Base-by-base conservation (phyloP, 2,888 invertebrate species). In the Diaprepes abbreviatus region DNA sequence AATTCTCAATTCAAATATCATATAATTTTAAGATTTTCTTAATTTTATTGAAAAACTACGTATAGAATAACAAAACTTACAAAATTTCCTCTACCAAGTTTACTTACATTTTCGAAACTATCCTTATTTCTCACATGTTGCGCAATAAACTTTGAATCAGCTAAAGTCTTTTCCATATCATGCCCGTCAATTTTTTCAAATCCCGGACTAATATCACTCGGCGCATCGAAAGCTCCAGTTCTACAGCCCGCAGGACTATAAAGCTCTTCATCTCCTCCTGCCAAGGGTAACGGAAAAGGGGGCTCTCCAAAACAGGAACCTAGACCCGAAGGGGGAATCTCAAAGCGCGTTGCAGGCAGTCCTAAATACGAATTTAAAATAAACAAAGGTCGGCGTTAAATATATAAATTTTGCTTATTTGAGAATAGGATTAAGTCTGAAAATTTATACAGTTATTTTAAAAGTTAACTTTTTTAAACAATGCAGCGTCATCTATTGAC, bases 101-200 rank as follows among this genome's bases (percentile, higher is more conserved):
- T 31, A 31, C 94, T 92, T 88, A 96, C 96, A 85, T 92, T 94
- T 85, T 95, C 95, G 85, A 95, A 96, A 84, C 93, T 93, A 86
- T 96, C 96, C 86, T 95, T 94, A 87, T 96, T 96, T 85, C 91
- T 93, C 84, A 95, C 94, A 85, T 96, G 96, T 86, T 96, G 96
- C 82, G 96, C 96, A 86, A 96, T 95, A 85, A 96, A 96, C 81
- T 93, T 91, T 76, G 96, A 94, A 79, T 95, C 95, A 83, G 94
- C 94, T 85, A 95, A 92, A 80, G 96, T 94, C 85, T 94, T 94
- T 85, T 96, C 95, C 89, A 95, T 92, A 85, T 94, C 94, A 83
- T 92, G 89, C 76, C 93, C 89, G 78, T 89, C 91, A 73, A 92
- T 90, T 84, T 93, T 92, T 79, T 94, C 94, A 83, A 93, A 92